Evolutionary conservation across 2,797 vertebrate genomes (phyloP), one percentile per base, ranked within the genome.

Genomic region (Protosalanx chinensis): DNA sequence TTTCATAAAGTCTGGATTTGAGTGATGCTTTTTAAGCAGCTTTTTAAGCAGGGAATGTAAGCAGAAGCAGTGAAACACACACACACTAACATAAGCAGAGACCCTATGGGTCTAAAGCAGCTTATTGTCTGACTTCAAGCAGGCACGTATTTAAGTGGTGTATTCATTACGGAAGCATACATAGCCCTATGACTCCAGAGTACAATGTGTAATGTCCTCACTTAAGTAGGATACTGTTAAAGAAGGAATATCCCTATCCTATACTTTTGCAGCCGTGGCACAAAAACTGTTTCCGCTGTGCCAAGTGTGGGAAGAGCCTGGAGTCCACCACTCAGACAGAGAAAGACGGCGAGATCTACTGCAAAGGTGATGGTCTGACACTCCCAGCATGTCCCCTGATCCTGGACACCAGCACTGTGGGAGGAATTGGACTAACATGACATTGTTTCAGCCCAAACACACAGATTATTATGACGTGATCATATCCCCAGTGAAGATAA

Each of bases 271-370:
- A 97, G 96, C 93, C 95, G 0, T 97, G 96, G 96, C 96, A 98
- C 68, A 97, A 96, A 92, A 97, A 96, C 86, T 98, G 97, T 79
- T 98, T 98, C 88, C 92, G 95, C 67, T 98, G 96, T 83, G 96
- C 96, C 63, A 98, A 97, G 72, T 98, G 97, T 85, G 96, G 96
- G 12, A 98, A 96, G 88, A 96, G 96, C 81, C 91, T 98, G 78
- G 96, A 97, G 86, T 98, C 96, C 4, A 98, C 96, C 72, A 98
- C 96, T 59, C 89, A 96, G 86, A 97, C 96, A 0, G 97, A 98
- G 87, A 98, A 97, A 82, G 96, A 97, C 0, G 96, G 95, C 46
- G 97, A 98, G 88, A 98, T 98, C 90, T 98, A 97, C 88, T 98
- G 96, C 91, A 98, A 98, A 96, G 95, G 97, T 98, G 88, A 93